Evolutionary conservation across 2,797 vertebrate genomes (phyloP).

Genomic region (Lycodopsis pacificus): DNA sequence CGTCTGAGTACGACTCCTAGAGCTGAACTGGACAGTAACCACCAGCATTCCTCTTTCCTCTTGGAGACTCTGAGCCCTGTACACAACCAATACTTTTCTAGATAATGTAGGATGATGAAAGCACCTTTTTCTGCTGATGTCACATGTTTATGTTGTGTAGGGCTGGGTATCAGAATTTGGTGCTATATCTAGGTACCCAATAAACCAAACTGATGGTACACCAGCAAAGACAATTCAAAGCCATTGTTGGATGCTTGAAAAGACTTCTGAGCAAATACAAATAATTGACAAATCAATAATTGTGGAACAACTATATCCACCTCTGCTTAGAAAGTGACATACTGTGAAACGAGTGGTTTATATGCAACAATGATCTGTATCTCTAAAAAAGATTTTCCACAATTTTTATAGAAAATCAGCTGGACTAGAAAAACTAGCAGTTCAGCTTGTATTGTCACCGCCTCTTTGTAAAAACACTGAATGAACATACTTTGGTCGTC

Average conservation of each 20-base stretch:
- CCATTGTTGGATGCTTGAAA: conserved; percentile 9
- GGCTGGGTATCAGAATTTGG: conserved; percentile 51
- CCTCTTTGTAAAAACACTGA: neutral
- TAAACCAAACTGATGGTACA: conserved; percentile 1
- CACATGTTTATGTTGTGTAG: conserved; percentile 24
- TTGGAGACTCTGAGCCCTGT: conserved; percentile 46
- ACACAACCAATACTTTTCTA: conserved; percentile 46
- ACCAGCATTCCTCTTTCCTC: conserved; percentile 65
- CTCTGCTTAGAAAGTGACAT: neutral
- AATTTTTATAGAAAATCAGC: neutral
- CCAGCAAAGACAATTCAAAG: conserved; percentile 31
- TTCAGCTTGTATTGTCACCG: neutral
- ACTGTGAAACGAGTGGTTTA: neutral
- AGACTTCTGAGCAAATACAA: neutral
- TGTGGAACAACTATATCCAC: neutral
- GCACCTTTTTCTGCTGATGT: conserved; percentile 27
- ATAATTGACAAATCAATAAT: neutral
- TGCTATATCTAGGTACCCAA: conserved; percentile 37
- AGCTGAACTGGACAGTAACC: conserved; percentile 69
- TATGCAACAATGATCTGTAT: neutral
- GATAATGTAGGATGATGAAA: conserved; percentile 45
- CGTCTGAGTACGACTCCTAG: conserved; percentile 75
- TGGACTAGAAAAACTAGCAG: neutral
- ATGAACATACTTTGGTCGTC: neutral
- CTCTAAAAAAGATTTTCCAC: neutral